Base-by-base conservation (phyloP, 2,113 vertebrate genomes). In the Clarias magur region DNA sequence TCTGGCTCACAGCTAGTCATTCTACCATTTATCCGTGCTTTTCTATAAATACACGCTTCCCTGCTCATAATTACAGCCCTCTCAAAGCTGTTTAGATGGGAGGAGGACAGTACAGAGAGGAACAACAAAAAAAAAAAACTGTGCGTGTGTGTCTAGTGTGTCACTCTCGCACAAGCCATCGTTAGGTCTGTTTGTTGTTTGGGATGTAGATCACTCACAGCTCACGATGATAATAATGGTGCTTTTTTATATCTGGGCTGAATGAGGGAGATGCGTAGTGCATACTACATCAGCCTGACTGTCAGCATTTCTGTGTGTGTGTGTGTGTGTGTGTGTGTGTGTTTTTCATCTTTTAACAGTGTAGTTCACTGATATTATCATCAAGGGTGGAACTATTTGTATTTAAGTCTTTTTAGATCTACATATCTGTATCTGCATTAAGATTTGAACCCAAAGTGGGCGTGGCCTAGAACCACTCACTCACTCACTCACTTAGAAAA, bases 31-130 rank as follows among this genome's bases (percentile, higher is more conserved):
- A 92, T 94, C 90, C 90, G 91, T 81, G 87, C 89, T 89, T 86
- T 84, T 90, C 93, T 95, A 95, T 94, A 95, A 95, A 95, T 95
- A 95, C 91, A 93, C 90, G 90, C 85, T 93, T 94, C 93, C 92
- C 92, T 94, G 92, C 94, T 91, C 91, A 91, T 94, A 94, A 95
- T 93, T 94, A 93, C 92, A 93, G 91, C 90, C 91, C 88, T 75
- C 70, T 91, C 88, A 54, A 89, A 86, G 91, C 92, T 94, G 94
- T 94, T 94, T 93, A 88, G 93, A 90, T 90, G 92, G 90, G 91
- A 91, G 90, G 91, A 91, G 83, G 68, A 86, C 81, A 85, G 84
- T 63, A 91, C 84, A 80, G 90, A 89, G 86, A 90, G 25, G 53
- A 63, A 79, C 38, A 67, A 19, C n/a, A 34, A 34, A 34, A 34